Evolutionary conservation across 2,113 vertebrate genomes (phyloP).

Genomic region (Lepisosteus osseus): DNA sequence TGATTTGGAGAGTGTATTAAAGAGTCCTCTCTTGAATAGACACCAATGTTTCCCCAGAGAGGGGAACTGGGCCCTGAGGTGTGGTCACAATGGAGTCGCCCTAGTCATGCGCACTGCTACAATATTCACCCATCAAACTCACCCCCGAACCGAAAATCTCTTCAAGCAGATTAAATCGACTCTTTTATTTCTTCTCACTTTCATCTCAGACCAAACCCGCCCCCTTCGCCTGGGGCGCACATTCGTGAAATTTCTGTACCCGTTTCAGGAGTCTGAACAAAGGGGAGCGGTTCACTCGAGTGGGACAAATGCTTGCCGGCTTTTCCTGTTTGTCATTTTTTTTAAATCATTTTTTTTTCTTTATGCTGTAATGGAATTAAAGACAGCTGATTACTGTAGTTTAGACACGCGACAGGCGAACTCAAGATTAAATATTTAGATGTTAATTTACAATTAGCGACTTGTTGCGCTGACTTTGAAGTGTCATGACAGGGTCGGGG

Average conservation of each 20-base stretch:
- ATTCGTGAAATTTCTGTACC: constrained; percentile 76
- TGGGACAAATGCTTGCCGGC: constrained; percentile 39
- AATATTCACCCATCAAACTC: constrained; percentile 71
- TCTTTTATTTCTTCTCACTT: constrained; percentile 94
- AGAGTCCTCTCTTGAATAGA: constrained; percentile 74
- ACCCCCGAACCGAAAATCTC: constrained; percentile 76
- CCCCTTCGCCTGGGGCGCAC: constrained; percentile 80
- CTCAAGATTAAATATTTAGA: constrained; percentile 73
- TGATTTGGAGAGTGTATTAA: constrained; percentile 61
- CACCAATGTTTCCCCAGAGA: constrained; percentile 82
- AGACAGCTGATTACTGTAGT: constrained; percentile 73
- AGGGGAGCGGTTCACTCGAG: constrained; percentile 72
- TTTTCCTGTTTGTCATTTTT: constrained; percentile 70
- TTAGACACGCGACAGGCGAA: constrained; percentile 68
- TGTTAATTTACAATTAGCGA: constrained; percentile 70
- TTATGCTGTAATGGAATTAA: constrained; percentile 76
- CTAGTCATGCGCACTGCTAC: constrained; percentile 73
- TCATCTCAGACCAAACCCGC: constrained; percentile 85
- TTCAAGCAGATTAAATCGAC: constrained; percentile 92
- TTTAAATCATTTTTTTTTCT: constrained; percentile 71
- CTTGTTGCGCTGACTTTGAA: constrained; percentile 70
- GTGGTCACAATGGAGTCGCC: constrained; percentile 76
- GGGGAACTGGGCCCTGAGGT: constrained; percentile 80
- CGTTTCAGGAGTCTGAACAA: constrained; percentile 57
- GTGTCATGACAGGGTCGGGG: constrained; percentile 45